Evolutionary conservation across 2,797 vertebrate species (phyloP).

Genomic region (Bucorvus abyssinicus): DNA sequence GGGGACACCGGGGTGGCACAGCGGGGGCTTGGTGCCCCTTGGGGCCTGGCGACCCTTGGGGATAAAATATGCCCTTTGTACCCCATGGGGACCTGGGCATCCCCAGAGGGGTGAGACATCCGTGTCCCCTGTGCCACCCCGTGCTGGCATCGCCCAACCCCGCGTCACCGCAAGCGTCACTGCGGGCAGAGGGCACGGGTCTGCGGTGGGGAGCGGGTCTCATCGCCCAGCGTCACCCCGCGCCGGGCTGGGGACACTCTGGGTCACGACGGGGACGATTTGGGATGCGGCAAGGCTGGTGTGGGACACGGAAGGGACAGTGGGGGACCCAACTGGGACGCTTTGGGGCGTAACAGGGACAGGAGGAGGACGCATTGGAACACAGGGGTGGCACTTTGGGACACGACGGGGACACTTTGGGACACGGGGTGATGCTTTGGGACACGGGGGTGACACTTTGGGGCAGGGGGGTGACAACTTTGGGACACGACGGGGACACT

Average conservation of each 20-base stretch:
- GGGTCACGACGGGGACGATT: background rate
- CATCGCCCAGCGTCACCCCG: background rate
- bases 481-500: too few species aligned
- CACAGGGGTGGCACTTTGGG: rapidly evolving
- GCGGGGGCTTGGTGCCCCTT: rapidly evolving
- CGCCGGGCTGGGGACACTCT: background rate
- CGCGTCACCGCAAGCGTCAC: background rate
- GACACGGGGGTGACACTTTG: background rate
- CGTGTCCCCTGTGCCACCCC: background rate
- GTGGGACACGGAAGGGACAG: background rate
- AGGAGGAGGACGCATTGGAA: background rate
- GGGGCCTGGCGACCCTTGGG: background rate
- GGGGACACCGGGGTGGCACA: background rate
- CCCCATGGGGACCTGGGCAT: rapidly evolving
- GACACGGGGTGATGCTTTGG: background rate
- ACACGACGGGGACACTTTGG: background rate
- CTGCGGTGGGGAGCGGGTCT: rapidly evolving
- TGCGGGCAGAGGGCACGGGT: rapidly evolving
- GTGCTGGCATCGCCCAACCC: background rate
- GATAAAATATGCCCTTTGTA: background rate
- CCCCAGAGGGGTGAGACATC: background rate
- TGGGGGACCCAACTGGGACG: background rate
- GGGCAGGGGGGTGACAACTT: too few species aligned
- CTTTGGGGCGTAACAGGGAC: background rate
- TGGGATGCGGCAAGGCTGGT: too few species aligned